Conservation (phyloP, 2,113 vertebrate genomes). For the Corvus moneduloides region DNA sequence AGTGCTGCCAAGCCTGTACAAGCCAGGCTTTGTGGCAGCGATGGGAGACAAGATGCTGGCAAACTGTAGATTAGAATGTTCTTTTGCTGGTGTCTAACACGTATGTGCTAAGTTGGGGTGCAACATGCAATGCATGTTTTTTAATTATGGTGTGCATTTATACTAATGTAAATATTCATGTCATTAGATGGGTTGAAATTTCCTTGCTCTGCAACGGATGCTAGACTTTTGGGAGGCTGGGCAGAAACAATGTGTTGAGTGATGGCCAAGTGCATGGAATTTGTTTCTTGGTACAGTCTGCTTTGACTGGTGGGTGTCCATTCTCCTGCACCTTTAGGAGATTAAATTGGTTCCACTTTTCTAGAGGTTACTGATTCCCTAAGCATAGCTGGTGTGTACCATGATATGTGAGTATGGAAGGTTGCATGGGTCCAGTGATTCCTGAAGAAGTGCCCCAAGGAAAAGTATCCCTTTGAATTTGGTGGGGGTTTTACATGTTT, state of each 20-base stretch:
- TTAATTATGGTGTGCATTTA: not conserved
- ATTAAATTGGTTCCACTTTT: not conserved
- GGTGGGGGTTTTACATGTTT: accelerated
- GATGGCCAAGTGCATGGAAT: not conserved
- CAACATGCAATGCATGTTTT: not conserved
- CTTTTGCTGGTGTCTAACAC: not conserved
- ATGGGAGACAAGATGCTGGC: not conserved
- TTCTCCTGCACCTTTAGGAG: not conserved
- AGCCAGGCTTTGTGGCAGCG: not conserved
- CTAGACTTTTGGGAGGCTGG: not conserved
- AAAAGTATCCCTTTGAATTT: not conserved
- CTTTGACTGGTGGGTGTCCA: not conserved
- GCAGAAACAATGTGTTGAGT: not conserved
- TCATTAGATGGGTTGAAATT: not conserved
- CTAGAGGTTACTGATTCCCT: not conserved
- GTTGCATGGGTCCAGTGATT: not conserved
- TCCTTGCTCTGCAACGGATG: not conserved
- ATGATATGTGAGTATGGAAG: accelerated
- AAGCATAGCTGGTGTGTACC: not conserved
- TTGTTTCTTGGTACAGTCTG: not conserved
- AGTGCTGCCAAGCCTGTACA: not conserved
- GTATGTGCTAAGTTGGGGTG: not conserved
- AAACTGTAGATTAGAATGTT: not conserved
- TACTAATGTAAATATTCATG: too few species aligned
- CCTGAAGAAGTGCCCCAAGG: not conserved